Evolutionary conservation across 2,113 vertebrate species (phyloP).

Genomic region (Porphyrio hochstetteri): DNA sequence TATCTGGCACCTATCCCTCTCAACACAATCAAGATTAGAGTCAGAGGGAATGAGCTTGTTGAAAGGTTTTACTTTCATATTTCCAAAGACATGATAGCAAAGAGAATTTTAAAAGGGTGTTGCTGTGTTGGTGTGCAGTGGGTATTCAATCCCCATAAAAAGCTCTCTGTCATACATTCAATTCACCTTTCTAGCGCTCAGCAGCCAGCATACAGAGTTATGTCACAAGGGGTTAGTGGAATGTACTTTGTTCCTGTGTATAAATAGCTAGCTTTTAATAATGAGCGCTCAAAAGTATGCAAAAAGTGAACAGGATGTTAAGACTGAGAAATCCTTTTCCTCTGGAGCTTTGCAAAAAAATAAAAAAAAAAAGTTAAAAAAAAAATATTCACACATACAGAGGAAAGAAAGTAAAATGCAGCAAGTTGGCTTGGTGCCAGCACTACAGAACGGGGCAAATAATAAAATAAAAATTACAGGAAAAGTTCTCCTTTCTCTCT

Average conservation of each 20-base stretch:
- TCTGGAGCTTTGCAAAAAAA: not conserved
- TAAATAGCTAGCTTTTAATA: conserved; percentile 62
- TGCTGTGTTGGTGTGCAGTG: conserved; percentile 6
- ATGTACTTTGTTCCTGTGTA: conserved; percentile 64
- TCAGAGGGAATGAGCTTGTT: conserved; percentile 34
- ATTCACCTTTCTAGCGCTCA: conserved; percentile 51
- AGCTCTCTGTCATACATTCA: conserved; percentile 40
- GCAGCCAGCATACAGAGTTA: conserved; percentile 29
- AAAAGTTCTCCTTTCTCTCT: not conserved
- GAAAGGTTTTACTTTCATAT: conserved; percentile 67
- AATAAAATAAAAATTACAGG: not conserved
- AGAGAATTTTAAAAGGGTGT: conserved; percentile 38
- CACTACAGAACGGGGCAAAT: not conserved
- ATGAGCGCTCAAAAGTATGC: conserved; percentile 31
- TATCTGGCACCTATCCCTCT: conserved; percentile 47
- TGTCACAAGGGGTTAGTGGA: conserved; percentile 64
- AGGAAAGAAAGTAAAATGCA: conserved; percentile 19
- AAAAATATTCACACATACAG: not conserved
- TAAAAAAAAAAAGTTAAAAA: not conserved
- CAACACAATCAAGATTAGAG: conserved; percentile 56
- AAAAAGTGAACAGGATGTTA: conserved; percentile 51
- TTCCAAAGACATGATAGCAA: conserved; percentile 49
- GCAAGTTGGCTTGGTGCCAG: not conserved
- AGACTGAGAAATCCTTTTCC: conserved; percentile 38
- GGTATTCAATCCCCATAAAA: conserved; percentile 40